A percentile compares a stretch with the other conserved stretches of the same genome.
phyloP scores from a whole-genome alignment of 2,797 vertebrate species.

The Xenopus petersii region DNA sequence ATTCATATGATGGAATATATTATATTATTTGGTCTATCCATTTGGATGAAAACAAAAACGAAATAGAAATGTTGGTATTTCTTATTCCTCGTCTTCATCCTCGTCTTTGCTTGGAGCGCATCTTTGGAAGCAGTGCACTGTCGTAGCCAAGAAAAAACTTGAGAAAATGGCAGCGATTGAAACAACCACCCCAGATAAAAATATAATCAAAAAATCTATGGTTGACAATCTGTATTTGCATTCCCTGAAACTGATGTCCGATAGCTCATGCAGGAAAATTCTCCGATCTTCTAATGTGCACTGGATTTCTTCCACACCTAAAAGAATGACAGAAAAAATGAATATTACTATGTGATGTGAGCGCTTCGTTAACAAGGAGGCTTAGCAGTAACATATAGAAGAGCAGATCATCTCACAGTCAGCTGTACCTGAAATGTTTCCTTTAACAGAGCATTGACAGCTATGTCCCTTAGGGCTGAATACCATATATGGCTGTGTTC shows the following conservation, averaged over 20 bases:
- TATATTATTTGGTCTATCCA: background rate
- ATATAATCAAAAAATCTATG: slow-evolving; percentile 94
- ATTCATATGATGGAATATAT: no score
- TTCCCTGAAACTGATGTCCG: slow-evolving; percentile 93
- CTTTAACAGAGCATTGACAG: no score
- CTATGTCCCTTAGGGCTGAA: no score
- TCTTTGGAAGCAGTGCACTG: slow-evolving; percentile 95
- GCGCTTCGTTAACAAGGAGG: no score
- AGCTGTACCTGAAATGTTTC: no score
- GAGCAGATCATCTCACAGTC: no score
- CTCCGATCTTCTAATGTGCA: slow-evolving; percentile 87
- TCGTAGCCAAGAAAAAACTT: slow-evolving; percentile 95
- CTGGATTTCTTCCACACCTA: slow-evolving; percentile 89
- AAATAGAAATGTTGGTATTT: background rate
- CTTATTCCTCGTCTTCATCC: slow-evolving; percentile 84
- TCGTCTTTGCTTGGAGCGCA: slow-evolving; percentile 88
- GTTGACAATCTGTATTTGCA: slow-evolving; percentile 90
- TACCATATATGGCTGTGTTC: no score
- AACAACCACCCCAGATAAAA: slow-evolving; percentile 94
- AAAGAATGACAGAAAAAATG: background rate
- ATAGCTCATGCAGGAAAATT: slow-evolving; percentile 85
- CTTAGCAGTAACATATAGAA: no score
- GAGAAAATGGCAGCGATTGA: slow-evolving; percentile 94
- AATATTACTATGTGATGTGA: no score
- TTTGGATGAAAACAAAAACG: background rate